These are phyloP conservation scores for Amphipyra berbera DNA, from an alignment of 2,888 invertebrate species.

Conservation along the genomic window DNA sequence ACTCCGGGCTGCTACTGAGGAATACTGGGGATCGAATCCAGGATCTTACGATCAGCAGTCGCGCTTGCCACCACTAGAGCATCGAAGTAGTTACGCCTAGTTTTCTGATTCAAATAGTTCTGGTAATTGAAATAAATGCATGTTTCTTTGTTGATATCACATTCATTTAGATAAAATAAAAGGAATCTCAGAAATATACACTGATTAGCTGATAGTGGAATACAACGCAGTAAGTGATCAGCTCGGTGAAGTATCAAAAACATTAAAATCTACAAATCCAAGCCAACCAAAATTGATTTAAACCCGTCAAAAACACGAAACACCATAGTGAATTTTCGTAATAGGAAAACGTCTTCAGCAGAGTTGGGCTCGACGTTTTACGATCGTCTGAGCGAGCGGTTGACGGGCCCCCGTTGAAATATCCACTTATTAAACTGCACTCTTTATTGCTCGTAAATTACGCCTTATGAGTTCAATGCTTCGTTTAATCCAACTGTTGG, in stretches of 20 bases:
- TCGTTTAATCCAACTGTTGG: constrained; percentile 71
- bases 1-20: too few relatives aligned
- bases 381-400: constrained; percentile 63
- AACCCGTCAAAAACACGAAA: constrained; percentile 40
- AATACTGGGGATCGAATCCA: too few relatives aligned
- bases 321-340: constrained; percentile 50
- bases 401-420: constrained; percentile 73
- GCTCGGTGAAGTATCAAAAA: background rate
- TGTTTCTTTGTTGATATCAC: too few relatives aligned
- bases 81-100: too few relatives aligned
- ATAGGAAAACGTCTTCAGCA: constrained; percentile 59
- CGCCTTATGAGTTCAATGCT: constrained; percentile 81
- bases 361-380: constrained; percentile 63
- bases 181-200: too few relatives aligned
- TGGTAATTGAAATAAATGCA: too few relatives aligned
- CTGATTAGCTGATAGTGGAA: background rate
- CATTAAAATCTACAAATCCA: constrained; percentile 4
- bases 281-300: constrained; percentile 31
- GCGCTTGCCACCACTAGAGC: too few relatives aligned
- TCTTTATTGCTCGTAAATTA: constrained; percentile 82
- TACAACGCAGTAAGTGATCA: background rate
- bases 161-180: too few relatives aligned
- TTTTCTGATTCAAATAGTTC: too few relatives aligned
- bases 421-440: constrained; percentile 80
- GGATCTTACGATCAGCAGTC: too few relatives aligned